Base-by-base conservation (phyloP, 1,140 invertebrate genomes). In the Drosophila ironensis region DNA sequence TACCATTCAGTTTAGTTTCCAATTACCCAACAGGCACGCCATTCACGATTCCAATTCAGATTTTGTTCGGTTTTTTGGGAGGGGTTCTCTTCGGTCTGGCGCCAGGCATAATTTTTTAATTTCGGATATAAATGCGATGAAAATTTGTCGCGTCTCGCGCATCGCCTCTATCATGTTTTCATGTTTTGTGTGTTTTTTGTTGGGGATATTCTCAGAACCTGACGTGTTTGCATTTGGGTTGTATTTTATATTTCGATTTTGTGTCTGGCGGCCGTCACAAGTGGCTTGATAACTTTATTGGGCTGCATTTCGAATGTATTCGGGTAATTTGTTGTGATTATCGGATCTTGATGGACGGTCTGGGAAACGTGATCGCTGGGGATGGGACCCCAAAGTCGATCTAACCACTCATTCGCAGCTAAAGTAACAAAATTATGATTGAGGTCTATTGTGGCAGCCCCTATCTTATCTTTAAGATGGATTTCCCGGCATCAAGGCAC, bases 231-330 rank as follows among this genome's bases (percentile, higher is more conserved):
- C 47, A 66, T 60, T 73, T 59, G 12, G 41, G 63, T 72, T 67
- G 45, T 47, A 44, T 78, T 68, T 77, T 27, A 51, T 41, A 45
- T 33, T 71, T 14, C 54, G 14, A 51, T 57, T 60, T 30, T 56
- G 25, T 48, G 52, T 70, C 28, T 41, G 68, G 22, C 27, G 57
- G 25, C 50, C 57, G 40, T 63, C 38, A 70, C 77, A 76, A 82
- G 72, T 63, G 72, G 67, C 22, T 82, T 82, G 72, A 81, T 81
- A 52, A 72, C 77, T 81, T 82, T 82, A 81, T 81, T 76, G 47
- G n/a, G 33, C 48, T 38, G 25, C 59, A 57, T 59, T 77, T 17
- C 24, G 24, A 48, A 45, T 47, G 45, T 27, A 25, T 22, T 27
- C 35, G 47, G 53, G 60, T 80, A 75, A 80, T 80, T 75, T 81